phyloP scores from a whole-genome alignment of 2,888 invertebrate genomes.

The Dryomyza anilis region DNA sequence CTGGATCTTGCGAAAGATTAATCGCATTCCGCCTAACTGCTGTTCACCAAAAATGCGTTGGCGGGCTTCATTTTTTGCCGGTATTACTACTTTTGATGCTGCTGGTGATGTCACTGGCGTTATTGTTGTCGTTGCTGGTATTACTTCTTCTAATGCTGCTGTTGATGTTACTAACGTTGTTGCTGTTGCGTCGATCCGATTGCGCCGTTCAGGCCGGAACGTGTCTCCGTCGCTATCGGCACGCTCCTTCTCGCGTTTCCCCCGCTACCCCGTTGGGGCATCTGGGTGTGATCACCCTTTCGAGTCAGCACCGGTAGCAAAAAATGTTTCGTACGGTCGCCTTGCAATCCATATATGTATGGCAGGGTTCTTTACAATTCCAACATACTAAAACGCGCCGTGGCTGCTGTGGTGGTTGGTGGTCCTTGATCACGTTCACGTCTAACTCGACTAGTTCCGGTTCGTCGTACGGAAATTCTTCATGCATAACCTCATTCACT shows the following conservation, averaged over 20 bases:
- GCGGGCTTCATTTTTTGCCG: too few species aligned
- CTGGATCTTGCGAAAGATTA: neutral
- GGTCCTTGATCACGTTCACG: neutral
- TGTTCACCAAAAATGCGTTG: too few species aligned
- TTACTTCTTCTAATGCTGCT: neutral
- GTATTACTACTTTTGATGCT: too few species aligned
- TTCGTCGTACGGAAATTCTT: neutral
- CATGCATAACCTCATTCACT: neutral
- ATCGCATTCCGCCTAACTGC: neutral
- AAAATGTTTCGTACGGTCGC: neutral
- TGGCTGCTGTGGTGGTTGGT: neutral
- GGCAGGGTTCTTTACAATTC: neutral
- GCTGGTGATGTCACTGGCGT: too few species aligned
- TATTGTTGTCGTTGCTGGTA: neutral
- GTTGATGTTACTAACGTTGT: too few species aligned
- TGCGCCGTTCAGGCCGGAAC: conserved; percentile 5
- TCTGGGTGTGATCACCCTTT: neutral
- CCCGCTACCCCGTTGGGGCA: neutral
- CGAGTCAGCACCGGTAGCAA: neutral
- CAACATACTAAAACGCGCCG: too few species aligned
- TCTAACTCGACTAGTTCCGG: neutral
- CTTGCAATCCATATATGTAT: neutral
- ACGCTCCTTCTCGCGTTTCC: too few species aligned
- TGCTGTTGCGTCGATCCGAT: neutral
- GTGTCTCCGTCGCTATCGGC: neutral